phyloP scores from a whole-genome alignment of 2,888 invertebrate genomes.

The Sesia bembeciformis region DNA sequence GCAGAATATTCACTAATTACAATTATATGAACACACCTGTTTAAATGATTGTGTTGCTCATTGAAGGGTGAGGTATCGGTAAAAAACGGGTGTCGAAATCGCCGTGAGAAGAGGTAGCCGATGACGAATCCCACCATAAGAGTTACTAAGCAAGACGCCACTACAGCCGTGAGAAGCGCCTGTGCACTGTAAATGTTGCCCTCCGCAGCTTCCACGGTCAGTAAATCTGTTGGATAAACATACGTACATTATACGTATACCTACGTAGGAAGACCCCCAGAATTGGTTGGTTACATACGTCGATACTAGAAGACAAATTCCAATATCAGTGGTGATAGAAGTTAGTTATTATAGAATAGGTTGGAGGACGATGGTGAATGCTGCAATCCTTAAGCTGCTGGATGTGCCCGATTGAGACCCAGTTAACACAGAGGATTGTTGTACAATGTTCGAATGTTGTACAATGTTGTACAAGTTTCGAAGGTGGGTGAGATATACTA shows the following conservation, averaged over 20 bases:
- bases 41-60: slow-evolving; percentile 86
- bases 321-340: no score
- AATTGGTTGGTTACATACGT: no score
- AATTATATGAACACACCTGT: slow-evolving; percentile 61
- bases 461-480: no score
- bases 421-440: no score
- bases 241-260: slow-evolving; percentile 6
- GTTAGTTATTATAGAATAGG: no score
- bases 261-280: not conserved
- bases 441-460: no score
- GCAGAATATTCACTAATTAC: no score
- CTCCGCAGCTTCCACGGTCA: slow-evolving; percentile 73
- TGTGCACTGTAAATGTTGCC: slow-evolving; percentile 86
- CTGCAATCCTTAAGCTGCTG: no score
- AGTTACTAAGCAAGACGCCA: slow-evolving; percentile 85
- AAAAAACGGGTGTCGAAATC: slow-evolving; percentile 81
- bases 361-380: no score
- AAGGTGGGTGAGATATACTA: no score
- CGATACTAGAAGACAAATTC: not conserved
- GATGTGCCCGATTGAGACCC: no score
- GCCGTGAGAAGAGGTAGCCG: slow-evolving; percentile 87
- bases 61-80: slow-evolving; percentile 83
- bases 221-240: slow-evolving; percentile 36
- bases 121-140: slow-evolving; percentile 88
- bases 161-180: slow-evolving; percentile 85